Percentiles rank a stretch among this genome's conserved stretches.
Evolutionary conservation across 64 coral and sea anemone species (phyloP).

Genomic region (Montipora capricornis): DNA sequence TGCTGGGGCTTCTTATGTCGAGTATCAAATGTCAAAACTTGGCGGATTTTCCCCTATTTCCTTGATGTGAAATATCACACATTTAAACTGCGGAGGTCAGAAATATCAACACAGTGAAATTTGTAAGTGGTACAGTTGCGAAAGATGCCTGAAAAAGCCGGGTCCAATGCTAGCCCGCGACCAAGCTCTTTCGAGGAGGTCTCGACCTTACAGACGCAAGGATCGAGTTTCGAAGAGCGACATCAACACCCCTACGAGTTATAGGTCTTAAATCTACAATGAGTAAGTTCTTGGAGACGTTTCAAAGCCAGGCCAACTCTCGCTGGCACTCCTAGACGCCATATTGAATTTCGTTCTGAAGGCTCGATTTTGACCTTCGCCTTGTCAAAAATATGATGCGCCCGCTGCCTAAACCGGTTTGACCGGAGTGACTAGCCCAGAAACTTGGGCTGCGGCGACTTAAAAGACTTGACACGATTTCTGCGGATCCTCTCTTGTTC

Average conservation of each 20-base stretch:
- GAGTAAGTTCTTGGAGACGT: too few relatives aligned
- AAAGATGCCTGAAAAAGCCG: neutral
- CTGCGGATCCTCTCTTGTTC: too few relatives aligned
- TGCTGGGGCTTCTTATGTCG: too few relatives aligned
- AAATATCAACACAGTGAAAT: neutral
- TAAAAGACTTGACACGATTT: too few relatives aligned
- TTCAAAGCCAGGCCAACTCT: too few relatives aligned
- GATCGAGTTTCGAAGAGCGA: neutral
- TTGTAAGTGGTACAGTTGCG: neutral
- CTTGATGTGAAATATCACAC: neutral
- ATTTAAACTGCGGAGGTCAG: neutral
- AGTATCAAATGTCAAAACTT: too few relatives aligned
- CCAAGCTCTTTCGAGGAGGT: neutral
- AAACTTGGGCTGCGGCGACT: too few relatives aligned
- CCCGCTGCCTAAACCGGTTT: neutral
- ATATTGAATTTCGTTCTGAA: neutral
- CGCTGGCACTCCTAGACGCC: neutral
- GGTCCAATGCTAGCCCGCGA: neutral
- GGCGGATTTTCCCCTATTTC: neutral
- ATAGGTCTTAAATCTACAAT: too few relatives aligned
- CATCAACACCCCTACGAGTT: neutral
- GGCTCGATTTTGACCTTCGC: neutral
- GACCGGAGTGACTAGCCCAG: too few relatives aligned
- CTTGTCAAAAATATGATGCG: neutral
- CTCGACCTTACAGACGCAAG: neutral